Conservation (phyloP, 2,113 vertebrate species). For the Climacteris rufus region DNA sequence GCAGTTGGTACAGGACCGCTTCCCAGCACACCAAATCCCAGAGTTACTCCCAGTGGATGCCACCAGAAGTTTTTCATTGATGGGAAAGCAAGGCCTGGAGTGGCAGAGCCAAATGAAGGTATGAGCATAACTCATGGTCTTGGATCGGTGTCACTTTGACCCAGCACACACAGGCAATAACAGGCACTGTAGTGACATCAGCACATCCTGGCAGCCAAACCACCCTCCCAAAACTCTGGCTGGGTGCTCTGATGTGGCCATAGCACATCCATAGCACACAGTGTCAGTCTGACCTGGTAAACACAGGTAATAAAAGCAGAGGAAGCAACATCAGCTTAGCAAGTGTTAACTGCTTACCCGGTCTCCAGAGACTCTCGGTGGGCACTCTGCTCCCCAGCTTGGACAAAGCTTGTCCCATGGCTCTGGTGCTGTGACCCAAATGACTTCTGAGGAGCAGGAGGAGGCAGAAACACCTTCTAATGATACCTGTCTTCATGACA, state of each 20-base stretch:
- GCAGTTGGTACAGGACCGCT: not conserved
- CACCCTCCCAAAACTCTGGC: not conserved
- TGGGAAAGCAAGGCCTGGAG: not conserved
- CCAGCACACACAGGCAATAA: not conserved
- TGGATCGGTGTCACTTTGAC: slow-evolving; percentile 15
- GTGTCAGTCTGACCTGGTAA: slow-evolving; percentile 7
- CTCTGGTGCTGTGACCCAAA: not conserved
- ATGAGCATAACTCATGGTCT: not conserved
- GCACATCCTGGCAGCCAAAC: not conserved
- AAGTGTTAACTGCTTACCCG: not conserved
- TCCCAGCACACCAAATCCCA: not conserved
- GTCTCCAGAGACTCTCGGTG: not conserved
- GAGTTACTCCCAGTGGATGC: not conserved
- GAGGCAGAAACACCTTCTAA: not conserved
- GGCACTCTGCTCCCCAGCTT: not conserved
- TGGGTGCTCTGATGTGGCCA: not conserved
- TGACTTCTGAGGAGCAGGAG: not conserved
- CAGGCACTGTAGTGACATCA: not conserved
- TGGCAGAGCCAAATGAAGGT: not conserved
- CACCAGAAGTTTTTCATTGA: not conserved
- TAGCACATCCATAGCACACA: not conserved
- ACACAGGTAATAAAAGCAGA: not conserved
- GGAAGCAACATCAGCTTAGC: not conserved
- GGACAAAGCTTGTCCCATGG: not conserved
- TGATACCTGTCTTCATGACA: not conserved